Evolutionary conservation across 2,113 vertebrate species (phyloP).

Genomic region (Athene cunicularia): DNA sequence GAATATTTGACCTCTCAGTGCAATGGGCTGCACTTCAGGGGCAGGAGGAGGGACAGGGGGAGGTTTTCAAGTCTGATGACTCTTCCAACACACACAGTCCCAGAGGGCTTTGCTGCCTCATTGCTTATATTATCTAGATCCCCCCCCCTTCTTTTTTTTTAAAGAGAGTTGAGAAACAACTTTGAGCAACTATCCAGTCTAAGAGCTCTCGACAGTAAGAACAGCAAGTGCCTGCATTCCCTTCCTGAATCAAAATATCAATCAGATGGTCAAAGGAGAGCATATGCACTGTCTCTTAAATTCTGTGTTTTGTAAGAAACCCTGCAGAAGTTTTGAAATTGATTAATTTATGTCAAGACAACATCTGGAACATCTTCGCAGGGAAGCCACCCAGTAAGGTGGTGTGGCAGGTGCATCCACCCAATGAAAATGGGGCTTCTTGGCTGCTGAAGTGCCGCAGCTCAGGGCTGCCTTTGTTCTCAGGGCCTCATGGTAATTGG

Average conservation of each 20-base stretch:
- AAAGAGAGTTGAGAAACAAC: not conserved
- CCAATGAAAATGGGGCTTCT: too few species aligned
- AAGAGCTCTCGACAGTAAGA: not conserved
- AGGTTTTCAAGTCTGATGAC: not conserved
- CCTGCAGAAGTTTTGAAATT: conserved; percentile 30
- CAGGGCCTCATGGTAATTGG: too few species aligned
- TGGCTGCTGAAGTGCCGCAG: too few species aligned
- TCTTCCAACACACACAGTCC: not conserved
- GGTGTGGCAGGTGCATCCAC: not conserved
- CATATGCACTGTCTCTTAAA: not conserved
- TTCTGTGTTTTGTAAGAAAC: conserved; percentile 18
- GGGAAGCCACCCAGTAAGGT: conserved; percentile 67
- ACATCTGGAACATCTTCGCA: conserved; percentile 66
- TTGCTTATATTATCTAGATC: not conserved
- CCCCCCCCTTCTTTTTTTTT: not conserved
- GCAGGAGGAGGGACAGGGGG: not conserved
- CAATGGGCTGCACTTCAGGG: not conserved
- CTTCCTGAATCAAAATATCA: not conserved
- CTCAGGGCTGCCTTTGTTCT: too few species aligned
- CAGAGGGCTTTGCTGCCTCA: not conserved
- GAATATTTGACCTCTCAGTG: conserved; percentile 1
- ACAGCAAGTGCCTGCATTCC: not conserved
- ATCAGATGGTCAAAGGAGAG: not conserved
- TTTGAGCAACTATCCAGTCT: not conserved
- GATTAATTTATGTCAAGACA: conserved; percentile 51